Evolutionary conservation across 1,140 invertebrate species (phyloP).

Genomic region (Scaptomyza hsui): DNA sequence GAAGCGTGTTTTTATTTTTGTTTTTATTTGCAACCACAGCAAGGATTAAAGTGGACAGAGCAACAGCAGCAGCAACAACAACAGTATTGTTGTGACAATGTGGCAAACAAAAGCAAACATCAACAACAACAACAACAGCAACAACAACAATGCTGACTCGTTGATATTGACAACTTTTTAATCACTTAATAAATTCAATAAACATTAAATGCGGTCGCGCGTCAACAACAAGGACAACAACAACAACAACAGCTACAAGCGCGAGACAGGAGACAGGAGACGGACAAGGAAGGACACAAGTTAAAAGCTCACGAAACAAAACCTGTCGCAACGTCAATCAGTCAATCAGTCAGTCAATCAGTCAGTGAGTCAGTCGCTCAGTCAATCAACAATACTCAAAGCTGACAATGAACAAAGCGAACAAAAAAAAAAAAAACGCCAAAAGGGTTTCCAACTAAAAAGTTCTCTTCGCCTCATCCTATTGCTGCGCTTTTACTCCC

Average conservation of each 20-base stretch:
- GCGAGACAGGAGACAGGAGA: background rate
- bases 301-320: slow-evolving; percentile 22
- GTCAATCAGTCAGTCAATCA: slow-evolving; percentile 34
- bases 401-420: slow-evolving; percentile 65
- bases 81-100: slow-evolving; percentile 65
- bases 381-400: slow-evolving; percentile 67
- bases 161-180: slow-evolving; percentile 84
- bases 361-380: slow-evolving; percentile 26
- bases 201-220: slow-evolving; percentile 83
- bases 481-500: background rate
- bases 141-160: slow-evolving; percentile 52
- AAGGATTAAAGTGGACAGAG: slow-evolving; percentile 79
- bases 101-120: slow-evolving; percentile 70
- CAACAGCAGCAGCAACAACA: slow-evolving; percentile 5
- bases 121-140: slow-evolving; percentile 28
- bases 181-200: slow-evolving; percentile 84
- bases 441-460: slow-evolving; percentile 46
- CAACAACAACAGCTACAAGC: slow-evolving; percentile 35
- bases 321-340: slow-evolving; percentile 6
- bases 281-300: slow-evolving; percentile 14
- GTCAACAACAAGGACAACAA: slow-evolving; percentile 65
- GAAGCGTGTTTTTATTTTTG: background rate
- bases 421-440: background rate
- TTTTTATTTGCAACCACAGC: slow-evolving; percentile 61
- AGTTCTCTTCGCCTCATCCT: slow-evolving; percentile 3